A percentile compares a stretch with the other conserved stretches of the same genome.
Conservation (phyloP, 2,113 vertebrate species). For the rat (Rattus norvegicus) region GRCr8 NC_086022.1:66951501-66952000, state of each 20-base stretch:
- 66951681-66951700: background rate
- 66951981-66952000: background rate
- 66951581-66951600: background rate
- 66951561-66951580: background rate
- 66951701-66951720: too few relatives aligned
- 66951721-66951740: too few relatives aligned
- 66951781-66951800: background rate
- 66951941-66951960: background rate
- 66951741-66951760: too few relatives aligned
- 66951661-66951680: background rate
- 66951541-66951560: background rate
- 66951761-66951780: background rate
- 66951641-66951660: too few relatives aligned
- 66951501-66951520: background rate
- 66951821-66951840: background rate
- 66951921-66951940: background rate
- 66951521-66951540: background rate
- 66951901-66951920: background rate
- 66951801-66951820: background rate
- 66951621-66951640: too few relatives aligned
- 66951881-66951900: background rate
- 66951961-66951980: background rate
- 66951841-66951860: background rate
- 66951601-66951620: too few relatives aligned
- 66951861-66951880: background rate